Conservation (phyloP, 2,113 vertebrate species). For the Neodon shergylaensis region DNA sequence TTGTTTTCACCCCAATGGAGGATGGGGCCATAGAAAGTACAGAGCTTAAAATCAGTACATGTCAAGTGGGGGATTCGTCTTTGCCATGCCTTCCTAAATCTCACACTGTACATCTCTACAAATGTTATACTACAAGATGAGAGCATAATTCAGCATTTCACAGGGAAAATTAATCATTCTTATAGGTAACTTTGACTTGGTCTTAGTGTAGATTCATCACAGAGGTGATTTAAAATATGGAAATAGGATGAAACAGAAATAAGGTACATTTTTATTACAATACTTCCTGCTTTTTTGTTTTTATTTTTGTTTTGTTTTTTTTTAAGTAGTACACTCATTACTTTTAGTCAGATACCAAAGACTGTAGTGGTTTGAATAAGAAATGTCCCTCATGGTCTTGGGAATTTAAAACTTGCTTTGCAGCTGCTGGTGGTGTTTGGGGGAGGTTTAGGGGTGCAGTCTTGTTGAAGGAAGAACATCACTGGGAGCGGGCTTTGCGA, state of each 20-base stretch:
- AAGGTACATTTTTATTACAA: conserved; percentile 19
- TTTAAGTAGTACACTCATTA: background rate
- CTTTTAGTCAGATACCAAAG: background rate
- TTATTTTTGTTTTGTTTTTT: background rate
- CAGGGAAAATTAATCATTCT: background rate
- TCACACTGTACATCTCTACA: background rate
- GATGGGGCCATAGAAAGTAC: background rate
- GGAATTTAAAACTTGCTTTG: background rate
- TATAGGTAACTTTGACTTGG: conserved; percentile 3
- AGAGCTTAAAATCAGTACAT: background rate
- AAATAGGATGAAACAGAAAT: conserved; percentile 35
- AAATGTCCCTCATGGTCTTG: background rate
- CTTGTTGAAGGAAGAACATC: background rate
- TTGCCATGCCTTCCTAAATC: background rate
- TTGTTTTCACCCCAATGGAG: background rate
- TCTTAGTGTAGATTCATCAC: conserved; percentile 30
- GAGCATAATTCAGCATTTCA: conserved; percentile 38
- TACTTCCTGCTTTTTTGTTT: background rate
- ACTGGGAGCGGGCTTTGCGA: background rate
- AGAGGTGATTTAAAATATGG: conserved; percentile 2
- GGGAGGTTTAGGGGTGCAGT: background rate
- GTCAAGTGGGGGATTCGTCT: background rate
- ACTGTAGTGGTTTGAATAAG: background rate
- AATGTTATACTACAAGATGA: conserved; percentile 5
- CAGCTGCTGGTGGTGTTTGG: background rate